phyloP scores from a whole-genome alignment of 2,113 vertebrate species.

The Nymphicus hollandicus region DNA sequence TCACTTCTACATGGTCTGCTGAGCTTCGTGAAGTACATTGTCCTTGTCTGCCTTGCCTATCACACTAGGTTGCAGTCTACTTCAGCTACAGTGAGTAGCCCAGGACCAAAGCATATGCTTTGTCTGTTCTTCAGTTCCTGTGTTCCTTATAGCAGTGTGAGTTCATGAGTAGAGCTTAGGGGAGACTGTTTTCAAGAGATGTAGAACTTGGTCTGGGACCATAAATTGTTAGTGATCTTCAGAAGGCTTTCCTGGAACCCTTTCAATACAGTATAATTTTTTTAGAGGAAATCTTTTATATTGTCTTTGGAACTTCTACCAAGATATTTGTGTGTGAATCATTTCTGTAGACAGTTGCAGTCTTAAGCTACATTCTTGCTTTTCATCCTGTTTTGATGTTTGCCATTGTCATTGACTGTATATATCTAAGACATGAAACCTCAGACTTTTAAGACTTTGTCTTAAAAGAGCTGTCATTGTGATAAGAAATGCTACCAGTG shows the following conservation, averaged over 20 bases:
- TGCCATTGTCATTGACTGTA: background rate
- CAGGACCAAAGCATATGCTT: too few species aligned
- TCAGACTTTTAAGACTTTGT: background rate
- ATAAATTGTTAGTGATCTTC: background rate
- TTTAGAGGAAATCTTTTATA: background rate
- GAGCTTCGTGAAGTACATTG: background rate
- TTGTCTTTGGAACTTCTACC: background rate
- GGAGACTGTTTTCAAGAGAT: background rate
- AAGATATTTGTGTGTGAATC: background rate
- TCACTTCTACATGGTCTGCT: background rate
- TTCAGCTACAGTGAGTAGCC: background rate
- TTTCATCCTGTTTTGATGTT: background rate
- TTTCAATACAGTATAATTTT: background rate
- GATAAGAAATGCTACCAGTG: background rate
- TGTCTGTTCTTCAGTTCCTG: background rate
- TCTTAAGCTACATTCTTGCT: background rate
- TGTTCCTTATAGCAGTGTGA: rapidly evolving
- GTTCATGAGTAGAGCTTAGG: background rate
- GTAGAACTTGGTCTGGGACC: background rate
- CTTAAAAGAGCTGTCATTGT: background rate
- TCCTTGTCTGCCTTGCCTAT: background rate
- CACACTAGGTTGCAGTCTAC: background rate
- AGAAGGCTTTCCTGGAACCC: background rate
- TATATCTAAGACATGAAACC: background rate
- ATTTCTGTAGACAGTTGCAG: background rate